Conservation (phyloP, 2,797 vertebrate genomes). For the Enteromius argenteus region DNA sequence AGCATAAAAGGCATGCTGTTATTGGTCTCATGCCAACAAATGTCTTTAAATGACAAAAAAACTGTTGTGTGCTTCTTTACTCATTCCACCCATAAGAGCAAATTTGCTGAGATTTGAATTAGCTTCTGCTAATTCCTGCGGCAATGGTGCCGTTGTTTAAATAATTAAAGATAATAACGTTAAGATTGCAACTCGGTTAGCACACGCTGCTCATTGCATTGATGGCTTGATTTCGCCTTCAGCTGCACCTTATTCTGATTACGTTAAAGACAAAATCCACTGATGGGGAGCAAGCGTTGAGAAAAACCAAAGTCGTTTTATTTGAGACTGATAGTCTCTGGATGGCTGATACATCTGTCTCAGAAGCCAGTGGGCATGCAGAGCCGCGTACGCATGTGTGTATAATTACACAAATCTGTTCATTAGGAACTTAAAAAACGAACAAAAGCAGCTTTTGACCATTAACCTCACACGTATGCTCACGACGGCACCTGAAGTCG, state of each 20-base stretch:
- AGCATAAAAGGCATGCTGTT: conserved; percentile 1
- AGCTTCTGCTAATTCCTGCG: conserved; percentile 8
- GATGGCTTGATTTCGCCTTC: conserved; percentile 30
- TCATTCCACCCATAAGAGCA: conserved; percentile 2
- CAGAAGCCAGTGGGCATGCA: conserved; percentile 5
- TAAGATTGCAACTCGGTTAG: conserved; percentile 35
- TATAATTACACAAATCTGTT: conserved; percentile 57
- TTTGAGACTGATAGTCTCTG: conserved; percentile 40
- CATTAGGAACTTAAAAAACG: conserved; percentile 54
- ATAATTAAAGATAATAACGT: conserved; percentile 46
- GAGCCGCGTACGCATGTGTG: background rate
- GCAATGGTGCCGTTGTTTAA: conserved; percentile 21
- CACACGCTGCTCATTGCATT: background rate
- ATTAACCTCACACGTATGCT: conserved; percentile 30
- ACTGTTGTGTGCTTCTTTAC: conserved; percentile 2
- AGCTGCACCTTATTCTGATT: conserved; percentile 27
- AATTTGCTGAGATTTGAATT: conserved; percentile 31
- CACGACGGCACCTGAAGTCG: conserved; percentile 5
- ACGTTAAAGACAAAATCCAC: conserved; percentile 34
- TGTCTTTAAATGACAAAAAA: conserved; percentile 6
- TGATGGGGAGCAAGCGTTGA: conserved; percentile 18
- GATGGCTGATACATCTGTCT: conserved; percentile 55
- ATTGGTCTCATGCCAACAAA: background rate
- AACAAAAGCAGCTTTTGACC: conserved; percentile 53
- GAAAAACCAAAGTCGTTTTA: conserved; percentile 27